Base-by-base conservation (phyloP, 2,113 vertebrate species). In the Serinus canaria region DNA sequence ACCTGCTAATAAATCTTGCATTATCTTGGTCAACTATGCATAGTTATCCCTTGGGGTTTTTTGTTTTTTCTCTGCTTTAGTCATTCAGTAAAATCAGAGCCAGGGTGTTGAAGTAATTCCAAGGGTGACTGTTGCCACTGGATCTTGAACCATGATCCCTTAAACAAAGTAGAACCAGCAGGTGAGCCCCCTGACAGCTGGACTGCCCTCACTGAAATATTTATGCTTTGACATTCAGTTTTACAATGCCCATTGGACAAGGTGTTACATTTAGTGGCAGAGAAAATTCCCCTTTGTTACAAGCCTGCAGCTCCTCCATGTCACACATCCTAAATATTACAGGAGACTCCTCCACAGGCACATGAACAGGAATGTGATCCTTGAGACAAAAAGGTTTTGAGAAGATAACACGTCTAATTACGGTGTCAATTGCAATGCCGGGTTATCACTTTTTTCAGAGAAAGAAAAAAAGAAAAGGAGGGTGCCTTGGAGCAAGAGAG, bases 401-500 rank as follows among this genome's bases (percentile, higher is more conserved):
- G 75, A 75, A 35, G 70, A 76, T 67, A 90, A 28, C 5, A 25
- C 15, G 11, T 53, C 68, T 92, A 91, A 95, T 59, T 93, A 91
- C 6, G 22, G 53, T 64, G 30, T 39, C 39, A 23, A 39, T 81
- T 80, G 44, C 56, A 89, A 52, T 10, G 16, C 53, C 60, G 92
- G 68, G 15, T 30, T 52, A 66, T 55, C 31, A 53, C 3, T 74
- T 79, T 72, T 70, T 67, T 66, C n/a, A 35, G 8, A 10, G 19
- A 59, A 78, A 83, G 3, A 7, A 25, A 43, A 74, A 62, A 28
- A 60, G 33, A 10, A 2, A 33, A 91, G 86, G 31, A 82, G 8
- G 13, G 14, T 49, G 27, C 81, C 80, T 87, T 93, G 85, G 82
- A 97, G 87, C 76, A 95, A 95, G 81, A 58, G 55, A 89, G 59